Percentiles rank a stretch among this genome's conserved stretches.
Conservation (phyloP, 2,113 vertebrate species). For the Limanda limanda region DNA sequence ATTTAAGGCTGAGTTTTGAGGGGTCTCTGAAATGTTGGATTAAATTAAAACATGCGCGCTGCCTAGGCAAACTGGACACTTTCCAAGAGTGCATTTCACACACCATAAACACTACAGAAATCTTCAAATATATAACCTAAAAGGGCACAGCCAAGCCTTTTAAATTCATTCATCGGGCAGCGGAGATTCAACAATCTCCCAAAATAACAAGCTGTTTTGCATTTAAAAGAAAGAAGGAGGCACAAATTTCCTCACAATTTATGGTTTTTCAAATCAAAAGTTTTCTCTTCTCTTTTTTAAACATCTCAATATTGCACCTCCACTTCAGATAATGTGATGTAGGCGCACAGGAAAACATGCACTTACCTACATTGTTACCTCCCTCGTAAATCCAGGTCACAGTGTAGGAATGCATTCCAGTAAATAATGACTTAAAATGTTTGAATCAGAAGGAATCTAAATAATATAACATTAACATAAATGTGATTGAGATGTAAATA, state of each 20-base stretch:
- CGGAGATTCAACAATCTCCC: conserved; percentile 51
- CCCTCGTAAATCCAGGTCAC: neutral
- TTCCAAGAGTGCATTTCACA: conserved; percentile 81
- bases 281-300: conserved; percentile 40
- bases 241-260: conserved; percentile 62
- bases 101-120: conserved; percentile 78
- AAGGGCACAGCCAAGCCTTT: conserved; percentile 65
- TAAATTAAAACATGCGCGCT: conserved; percentile 78
- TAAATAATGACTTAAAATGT: conserved; percentile 52
- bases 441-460: conserved; percentile 42
- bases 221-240: conserved; percentile 73
- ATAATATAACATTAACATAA: conserved; percentile 20
- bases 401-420: conserved; percentile 51
- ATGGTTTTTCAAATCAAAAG: conserved; percentile 62
- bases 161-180: conserved; percentile 67
- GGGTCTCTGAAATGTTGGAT: conserved; percentile 79
- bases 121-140: conserved; percentile 76
- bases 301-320: conserved; percentile 50
- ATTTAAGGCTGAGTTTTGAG: conserved; percentile 75
- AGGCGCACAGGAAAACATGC: neutral
- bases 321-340: conserved; percentile 40
- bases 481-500: conserved; percentile 50
- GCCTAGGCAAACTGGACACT: conserved; percentile 72
- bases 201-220: conserved; percentile 81
- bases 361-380: neutral